Evolutionary conservation across 2,113 vertebrate genomes (phyloP), one percentile per base, ranked within the genome.

Genomic region (Nesoenas mayeri): DNA sequence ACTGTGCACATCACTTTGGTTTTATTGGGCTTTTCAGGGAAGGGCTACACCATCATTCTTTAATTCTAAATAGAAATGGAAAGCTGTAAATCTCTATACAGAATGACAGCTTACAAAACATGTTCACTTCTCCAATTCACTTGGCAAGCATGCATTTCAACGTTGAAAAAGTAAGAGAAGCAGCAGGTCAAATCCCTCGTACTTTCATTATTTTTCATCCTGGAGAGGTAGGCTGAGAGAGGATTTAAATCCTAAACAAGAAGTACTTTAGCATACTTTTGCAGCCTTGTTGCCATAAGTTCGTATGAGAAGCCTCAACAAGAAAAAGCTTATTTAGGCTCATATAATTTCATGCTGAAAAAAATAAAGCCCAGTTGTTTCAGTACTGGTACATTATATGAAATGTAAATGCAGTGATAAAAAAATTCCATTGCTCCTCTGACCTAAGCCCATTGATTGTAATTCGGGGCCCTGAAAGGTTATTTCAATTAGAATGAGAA

Each of bases 1-100:
- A 91, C 94, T 69, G 64, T 78, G 82, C 1, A 10, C 85, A 94
- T 83, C 93, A 88, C 85, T 97, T 97, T 67, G 58, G 88, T 91
- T 97, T 92, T 88, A 93, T 94, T 94, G 93, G 93, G 82, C 80
- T 91, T 95, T 96, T 96, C 94, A 96, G 71, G 89, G 72, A 94
- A 95, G 67, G 64, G 16, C 79, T 93, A 80, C 82, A 93, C 79
- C 61, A 88, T 93, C 77, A 95, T 94, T 94, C 91, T 97, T 95
- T 95, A 94, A 89, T 92, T 95, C 92, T 84, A 90, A 97, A 97
- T 86, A 95, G 88, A 96, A 96, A 95, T 91, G 48, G 93, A 97
- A 97, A 91, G 91, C 56, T 15, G 72, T 95, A 96, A 96, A 97
- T 95, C 92, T 97, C 92, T 87, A 61, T 87, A 79, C 18, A 75